Evolutionary conservation across 2,113 vertebrate genomes (phyloP).

Genomic region (Synchiropus splendidus): DNA sequence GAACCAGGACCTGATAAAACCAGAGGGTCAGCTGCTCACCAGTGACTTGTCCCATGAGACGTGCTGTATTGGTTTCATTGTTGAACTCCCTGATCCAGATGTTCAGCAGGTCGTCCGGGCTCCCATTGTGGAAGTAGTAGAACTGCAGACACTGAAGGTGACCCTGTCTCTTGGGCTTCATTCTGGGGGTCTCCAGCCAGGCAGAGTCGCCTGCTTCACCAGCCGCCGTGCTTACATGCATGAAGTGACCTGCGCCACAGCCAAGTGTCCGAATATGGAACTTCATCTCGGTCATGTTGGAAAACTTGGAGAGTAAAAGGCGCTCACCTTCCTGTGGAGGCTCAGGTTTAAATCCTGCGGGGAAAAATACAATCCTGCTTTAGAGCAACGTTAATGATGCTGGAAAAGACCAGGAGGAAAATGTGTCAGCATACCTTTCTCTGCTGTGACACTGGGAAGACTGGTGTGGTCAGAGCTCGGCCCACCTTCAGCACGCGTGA

Average conservation of each 20-base stretch:
- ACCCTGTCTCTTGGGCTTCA: conserved; percentile 58
- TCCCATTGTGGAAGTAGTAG: conserved; percentile 72
- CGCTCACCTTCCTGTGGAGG: too few species aligned
- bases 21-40: too few species aligned
- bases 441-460: not conserved
- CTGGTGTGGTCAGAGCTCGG: conserved; percentile 36
- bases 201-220: conserved; percentile 42
- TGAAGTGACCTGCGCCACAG: conserved; percentile 45
- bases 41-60: conserved; percentile 56
- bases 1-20: too few species aligned
- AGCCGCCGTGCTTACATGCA: conserved; percentile 65
- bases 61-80: conserved; percentile 15
- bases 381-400: too few species aligned
- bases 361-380: too few species aligned
- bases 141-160: conserved; percentile 77
- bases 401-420: too few species aligned
- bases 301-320: not conserved
- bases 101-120: conserved; percentile 47
- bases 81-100: conserved; percentile 68
- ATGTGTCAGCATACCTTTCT: too few species aligned
- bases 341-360: too few species aligned
- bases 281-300: too few species aligned
- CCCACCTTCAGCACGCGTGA: conserved; percentile 1
- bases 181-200: conserved; percentile 62
- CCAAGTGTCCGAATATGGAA: conserved; percentile 4